phyloP scores from a whole-genome alignment of 2,113 vertebrate genomes.

The Larimichthys polyactis region DNA sequence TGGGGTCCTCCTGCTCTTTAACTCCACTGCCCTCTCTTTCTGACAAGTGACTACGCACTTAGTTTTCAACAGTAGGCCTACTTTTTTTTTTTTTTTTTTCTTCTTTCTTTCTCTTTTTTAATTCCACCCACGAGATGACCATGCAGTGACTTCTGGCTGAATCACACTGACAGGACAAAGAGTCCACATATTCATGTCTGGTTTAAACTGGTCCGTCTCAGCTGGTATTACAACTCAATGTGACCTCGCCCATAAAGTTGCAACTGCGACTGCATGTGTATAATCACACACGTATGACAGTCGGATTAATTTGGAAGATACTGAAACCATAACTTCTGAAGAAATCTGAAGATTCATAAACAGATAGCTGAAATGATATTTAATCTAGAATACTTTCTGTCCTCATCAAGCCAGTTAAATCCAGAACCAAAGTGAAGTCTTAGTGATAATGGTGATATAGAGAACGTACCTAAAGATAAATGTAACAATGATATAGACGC shows the following conservation, averaged over 20 bases:
- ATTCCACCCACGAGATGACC: conserved; percentile 59
- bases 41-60: conserved; percentile 66
- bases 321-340: not conserved
- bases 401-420: no score
- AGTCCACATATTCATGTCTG: conserved; percentile 46
- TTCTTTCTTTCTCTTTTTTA: not conserved
- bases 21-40: conserved; percentile 29
- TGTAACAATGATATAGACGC: no score
- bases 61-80: conserved; percentile 34
- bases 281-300: not conserved
- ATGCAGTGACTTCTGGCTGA: conserved; percentile 51
- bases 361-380: not conserved
- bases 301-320: conserved; percentile 11
- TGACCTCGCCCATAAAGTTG: conserved; percentile 27
- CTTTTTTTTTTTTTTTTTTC: not conserved
- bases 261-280: not conserved
- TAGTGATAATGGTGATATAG: no score
- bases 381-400: no score
- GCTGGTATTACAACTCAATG: conserved; percentile 30
- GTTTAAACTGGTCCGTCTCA: conserved; percentile 43
- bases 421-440: no score
- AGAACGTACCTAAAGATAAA: no score
- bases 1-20: conserved; percentile 45
- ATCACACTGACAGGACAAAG: conserved; percentile 52
- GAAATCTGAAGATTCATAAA: not conserved